A percentile compares a stretch with the other conserved stretches of the same genome.
Conservation (phyloP, 1,140 invertebrate genomes). For the Hydropsyche tenuis region DNA sequence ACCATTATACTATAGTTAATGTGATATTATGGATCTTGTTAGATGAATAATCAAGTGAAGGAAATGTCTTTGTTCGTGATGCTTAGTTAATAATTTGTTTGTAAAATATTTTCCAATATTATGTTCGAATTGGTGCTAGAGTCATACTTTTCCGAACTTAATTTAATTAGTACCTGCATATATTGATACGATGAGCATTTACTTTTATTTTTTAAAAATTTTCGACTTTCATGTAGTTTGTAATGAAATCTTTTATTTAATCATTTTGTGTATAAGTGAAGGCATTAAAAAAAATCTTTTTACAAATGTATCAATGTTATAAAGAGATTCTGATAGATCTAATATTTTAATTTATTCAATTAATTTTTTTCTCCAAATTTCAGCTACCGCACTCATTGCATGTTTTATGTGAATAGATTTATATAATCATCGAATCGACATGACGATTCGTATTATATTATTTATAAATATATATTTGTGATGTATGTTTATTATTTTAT, state of each 20-base stretch:
- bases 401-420: slow-evolving; percentile 44
- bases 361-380: too few species aligned
- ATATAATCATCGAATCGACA: slow-evolving; percentile 35
- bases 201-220: slow-evolving; percentile 1
- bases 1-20: slow-evolving; percentile 28
- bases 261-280: too few species aligned
- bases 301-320: too few species aligned
- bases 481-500: background rate
- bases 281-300: too few species aligned
- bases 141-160: slow-evolving; percentile 17
- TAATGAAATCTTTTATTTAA: too few species aligned
- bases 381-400: slow-evolving; percentile 41
- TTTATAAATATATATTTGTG: slow-evolving; percentile 7
- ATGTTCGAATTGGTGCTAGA: slow-evolving; percentile 28
- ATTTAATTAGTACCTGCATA: slow-evolving; percentile 16
- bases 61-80: slow-evolving; percentile 30
- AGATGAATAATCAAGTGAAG: slow-evolving; percentile 41
- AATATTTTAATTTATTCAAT: too few species aligned
- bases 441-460: background rate
- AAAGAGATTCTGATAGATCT: too few species aligned
- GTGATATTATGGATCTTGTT: slow-evolving; percentile 42
- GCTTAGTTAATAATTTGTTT: slow-evolving; percentile 18
- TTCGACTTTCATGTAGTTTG: too few species aligned
- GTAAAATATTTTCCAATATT: slow-evolving; percentile 23
- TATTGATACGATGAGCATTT: slow-evolving; percentile 28